These are phyloP conservation scores for Cavia aperea DNA, from an alignment of 2,113 vertebrate species.

Conservation along the genomic window DNA sequence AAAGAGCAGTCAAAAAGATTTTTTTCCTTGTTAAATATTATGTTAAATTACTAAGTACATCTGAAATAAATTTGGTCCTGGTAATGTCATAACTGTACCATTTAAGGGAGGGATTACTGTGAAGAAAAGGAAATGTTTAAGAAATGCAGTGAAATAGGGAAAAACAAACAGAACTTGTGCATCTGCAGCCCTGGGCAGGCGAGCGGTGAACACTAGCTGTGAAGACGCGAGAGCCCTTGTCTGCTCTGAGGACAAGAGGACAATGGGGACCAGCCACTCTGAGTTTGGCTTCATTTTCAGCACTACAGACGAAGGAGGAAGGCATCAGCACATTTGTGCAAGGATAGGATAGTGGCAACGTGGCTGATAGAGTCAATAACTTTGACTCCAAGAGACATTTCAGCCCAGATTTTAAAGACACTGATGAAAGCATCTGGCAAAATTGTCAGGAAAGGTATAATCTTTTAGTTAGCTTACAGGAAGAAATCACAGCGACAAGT, in stretches of 20 bases:
- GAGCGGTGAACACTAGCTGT: background rate
- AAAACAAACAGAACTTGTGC: background rate
- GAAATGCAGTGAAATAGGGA: background rate
- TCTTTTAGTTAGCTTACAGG: slow-evolving; percentile 56
- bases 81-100: background rate
- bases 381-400: slow-evolving; percentile 26
- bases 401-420: slow-evolving; percentile 44
- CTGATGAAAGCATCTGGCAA: slow-evolving; percentile 42
- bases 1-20: background rate
- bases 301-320: background rate
- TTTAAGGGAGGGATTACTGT: background rate
- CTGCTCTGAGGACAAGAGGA: background rate
- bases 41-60: background rate
- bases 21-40: background rate
- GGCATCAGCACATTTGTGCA: background rate
- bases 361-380: background rate
- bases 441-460: slow-evolving; percentile 55
- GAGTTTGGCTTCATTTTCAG: background rate
- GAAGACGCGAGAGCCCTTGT: background rate
- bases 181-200: fast-evolving
- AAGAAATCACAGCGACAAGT: slow-evolving; percentile 55
- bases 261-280: background rate
- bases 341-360: background rate
- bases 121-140: background rate
- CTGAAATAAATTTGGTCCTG: background rate